Percentiles rank a stretch among this genome's conserved stretches.
These are phyloP conservation scores for Columba guinea DNA, from an alignment of 2,797 vertebrate genomes.

Conservation along the genomic window DNA sequence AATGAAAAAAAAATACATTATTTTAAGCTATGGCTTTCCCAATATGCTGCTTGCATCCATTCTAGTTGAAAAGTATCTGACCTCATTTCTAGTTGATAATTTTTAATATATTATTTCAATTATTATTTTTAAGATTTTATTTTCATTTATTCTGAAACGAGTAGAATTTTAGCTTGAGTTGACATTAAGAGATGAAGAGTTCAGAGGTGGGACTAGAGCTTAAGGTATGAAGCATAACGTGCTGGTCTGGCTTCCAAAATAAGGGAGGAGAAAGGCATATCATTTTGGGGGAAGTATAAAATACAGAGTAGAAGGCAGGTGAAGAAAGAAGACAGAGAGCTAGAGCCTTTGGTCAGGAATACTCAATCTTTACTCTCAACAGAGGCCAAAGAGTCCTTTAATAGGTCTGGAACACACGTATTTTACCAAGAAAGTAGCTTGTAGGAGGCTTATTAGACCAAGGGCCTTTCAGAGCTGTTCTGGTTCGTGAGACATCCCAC, in stretches of 20 bases:
- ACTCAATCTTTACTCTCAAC: neutral
- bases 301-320: neutral
- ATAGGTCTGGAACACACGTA: neutral
- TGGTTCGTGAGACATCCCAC: neutral
- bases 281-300: neutral
- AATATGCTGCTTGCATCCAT: neutral
- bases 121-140: neutral
- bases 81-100: neutral
- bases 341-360: neutral
- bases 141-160: neutral
- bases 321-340: neutral
- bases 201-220: neutral
- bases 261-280: neutral
- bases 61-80: neutral
- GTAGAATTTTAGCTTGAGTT: neutral
- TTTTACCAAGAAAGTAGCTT: neutral
- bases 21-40: neutral
- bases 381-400: neutral
- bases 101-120: neutral
- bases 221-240: neutral
- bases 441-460: neutral
- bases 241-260: neutral
- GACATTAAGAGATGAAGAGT: neutral
- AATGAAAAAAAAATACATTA: rapidly evolving
- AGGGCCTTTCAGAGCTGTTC: neutral